Percentiles rank a stretch among this genome's conserved stretches.
These are phyloP conservation scores for Ophion ellenae DNA, from an alignment of 2,888 invertebrate species.

Conservation along the genomic window DNA sequence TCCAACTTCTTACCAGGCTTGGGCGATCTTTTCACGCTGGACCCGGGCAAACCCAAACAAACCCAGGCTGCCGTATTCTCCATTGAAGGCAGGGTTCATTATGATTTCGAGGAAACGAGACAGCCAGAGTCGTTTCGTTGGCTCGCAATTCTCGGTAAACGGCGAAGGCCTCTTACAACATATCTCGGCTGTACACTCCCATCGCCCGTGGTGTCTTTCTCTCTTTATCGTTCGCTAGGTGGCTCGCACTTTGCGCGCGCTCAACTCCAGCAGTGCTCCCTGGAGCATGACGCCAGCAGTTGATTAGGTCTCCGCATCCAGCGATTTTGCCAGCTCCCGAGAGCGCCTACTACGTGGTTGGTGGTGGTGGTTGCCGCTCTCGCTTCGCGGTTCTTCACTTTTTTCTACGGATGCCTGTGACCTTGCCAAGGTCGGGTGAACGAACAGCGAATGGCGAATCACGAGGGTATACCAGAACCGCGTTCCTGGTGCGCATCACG, in stretches of 20 bases:
- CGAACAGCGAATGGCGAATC: constrained; percentile 78
- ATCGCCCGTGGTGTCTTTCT: constrained; percentile 30
- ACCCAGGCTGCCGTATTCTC: neutral
- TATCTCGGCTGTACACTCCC: constrained; percentile 36
- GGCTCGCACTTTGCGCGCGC: constrained; percentile 68
- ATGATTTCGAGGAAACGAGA: constrained; percentile 59
- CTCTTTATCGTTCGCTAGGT: constrained; percentile 42
- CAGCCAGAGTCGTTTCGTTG: constrained; percentile 51
- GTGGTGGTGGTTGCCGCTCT: constrained; percentile 44
- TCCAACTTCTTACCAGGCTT: no score
- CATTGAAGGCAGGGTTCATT: constrained; percentile 36
- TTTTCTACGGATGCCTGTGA: constrained; percentile 78
- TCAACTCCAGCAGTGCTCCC: constrained; percentile 74
- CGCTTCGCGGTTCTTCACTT: constrained; percentile 70
- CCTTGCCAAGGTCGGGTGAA: constrained; percentile 84
- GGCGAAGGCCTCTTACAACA: constrained; percentile 56
- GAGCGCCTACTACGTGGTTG: constrained; percentile 66
- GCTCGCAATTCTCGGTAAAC: constrained; percentile 60
- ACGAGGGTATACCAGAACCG: constrained; percentile 37
- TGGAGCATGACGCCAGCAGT: constrained; percentile 82
- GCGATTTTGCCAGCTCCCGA: constrained; percentile 69
- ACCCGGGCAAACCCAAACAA: neutral
- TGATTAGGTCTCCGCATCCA: constrained; percentile 80
- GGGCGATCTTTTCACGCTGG: neutral
- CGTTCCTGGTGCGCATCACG: constrained; percentile 42